Percentiles rank a stretch among this genome's conserved stretches.
Evolutionary conservation across 2,797 vertebrate species (phyloP).

Genomic region (Caiman crocodilus): DNA sequence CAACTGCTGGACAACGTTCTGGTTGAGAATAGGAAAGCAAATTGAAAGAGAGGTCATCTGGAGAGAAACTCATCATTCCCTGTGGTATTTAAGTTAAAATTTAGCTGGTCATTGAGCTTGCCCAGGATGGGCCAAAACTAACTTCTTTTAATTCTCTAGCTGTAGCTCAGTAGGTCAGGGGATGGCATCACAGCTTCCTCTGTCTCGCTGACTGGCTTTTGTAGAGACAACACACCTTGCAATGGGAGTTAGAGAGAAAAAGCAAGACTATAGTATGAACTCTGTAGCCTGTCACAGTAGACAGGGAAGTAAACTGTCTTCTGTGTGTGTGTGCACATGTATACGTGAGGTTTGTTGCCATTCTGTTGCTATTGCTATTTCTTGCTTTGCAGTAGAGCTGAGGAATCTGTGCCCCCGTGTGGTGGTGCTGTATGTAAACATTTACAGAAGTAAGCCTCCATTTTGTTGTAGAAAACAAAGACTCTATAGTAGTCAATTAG

Average conservation of each 20-base stretch:
- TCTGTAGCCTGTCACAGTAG: not conserved
- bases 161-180: not conserved
- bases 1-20: too few relatives aligned
- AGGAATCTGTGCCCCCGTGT: not conserved
- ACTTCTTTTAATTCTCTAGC: not conserved
- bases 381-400: not conserved
- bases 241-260: not conserved
- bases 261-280: too few relatives aligned
- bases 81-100: not conserved
- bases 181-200: not conserved
- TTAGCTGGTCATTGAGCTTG: not conserved
- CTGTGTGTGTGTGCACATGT: not conserved
- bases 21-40: not conserved
- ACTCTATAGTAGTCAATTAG: conserved; percentile 22
- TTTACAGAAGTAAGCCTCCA: not conserved
- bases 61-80: not conserved
- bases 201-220: not conserved
- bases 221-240: not conserved
- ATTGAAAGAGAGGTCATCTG: not conserved
- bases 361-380: not conserved
- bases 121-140: not conserved
- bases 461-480: not conserved
- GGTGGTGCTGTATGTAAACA: accelerated
- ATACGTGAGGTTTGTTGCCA: too few relatives aligned
- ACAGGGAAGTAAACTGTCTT: not conserved